Conservation (phyloP, 1,140 invertebrate genomes). For the Stegodyphus dumicola region DNA sequence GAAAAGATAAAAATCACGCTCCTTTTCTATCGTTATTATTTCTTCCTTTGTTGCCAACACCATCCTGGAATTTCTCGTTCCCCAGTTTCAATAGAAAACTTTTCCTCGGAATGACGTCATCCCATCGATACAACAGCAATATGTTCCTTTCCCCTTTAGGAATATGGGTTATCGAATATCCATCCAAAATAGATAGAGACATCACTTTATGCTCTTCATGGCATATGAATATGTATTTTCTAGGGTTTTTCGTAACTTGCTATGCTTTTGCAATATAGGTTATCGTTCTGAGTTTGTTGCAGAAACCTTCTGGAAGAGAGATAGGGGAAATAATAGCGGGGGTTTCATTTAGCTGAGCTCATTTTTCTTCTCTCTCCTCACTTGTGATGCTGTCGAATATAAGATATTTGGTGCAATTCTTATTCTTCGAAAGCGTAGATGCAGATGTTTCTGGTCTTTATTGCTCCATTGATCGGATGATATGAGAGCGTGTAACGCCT, state of each 20-base stretch:
- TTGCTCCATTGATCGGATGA: neutral
- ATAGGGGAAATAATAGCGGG: too few species aligned
- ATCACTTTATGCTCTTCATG: slow-evolving; percentile 37
- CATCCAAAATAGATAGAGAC: slow-evolving; percentile 46
- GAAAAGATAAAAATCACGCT: neutral
- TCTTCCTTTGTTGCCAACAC: slow-evolving; percentile 2
- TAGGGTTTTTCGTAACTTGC: slow-evolving; percentile 10
- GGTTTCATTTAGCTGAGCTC: too few species aligned
- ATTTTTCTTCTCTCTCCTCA: neutral
- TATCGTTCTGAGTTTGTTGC: too few species aligned
- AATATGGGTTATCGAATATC: slow-evolving; percentile 47
- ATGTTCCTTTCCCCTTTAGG: slow-evolving; percentile 30
- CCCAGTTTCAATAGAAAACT: neutral
- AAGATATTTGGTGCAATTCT: neutral
- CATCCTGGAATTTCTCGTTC: slow-evolving; percentile 48
- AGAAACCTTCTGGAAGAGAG: too few species aligned
- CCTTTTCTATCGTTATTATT: neutral
- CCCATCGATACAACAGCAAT: slow-evolving; percentile 19
- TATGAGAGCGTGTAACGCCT: too few species aligned
- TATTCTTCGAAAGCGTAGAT: neutral
- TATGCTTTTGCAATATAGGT: too few species aligned
- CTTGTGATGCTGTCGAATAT: neutral
- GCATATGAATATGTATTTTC: slow-evolving; percentile 55
- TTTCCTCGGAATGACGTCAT: slow-evolving; percentile 26
- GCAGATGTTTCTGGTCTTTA: slow-evolving; percentile 2